phyloP scores from a whole-genome alignment of 2,113 vertebrate genomes.

The Dermatemys mawii region DNA sequence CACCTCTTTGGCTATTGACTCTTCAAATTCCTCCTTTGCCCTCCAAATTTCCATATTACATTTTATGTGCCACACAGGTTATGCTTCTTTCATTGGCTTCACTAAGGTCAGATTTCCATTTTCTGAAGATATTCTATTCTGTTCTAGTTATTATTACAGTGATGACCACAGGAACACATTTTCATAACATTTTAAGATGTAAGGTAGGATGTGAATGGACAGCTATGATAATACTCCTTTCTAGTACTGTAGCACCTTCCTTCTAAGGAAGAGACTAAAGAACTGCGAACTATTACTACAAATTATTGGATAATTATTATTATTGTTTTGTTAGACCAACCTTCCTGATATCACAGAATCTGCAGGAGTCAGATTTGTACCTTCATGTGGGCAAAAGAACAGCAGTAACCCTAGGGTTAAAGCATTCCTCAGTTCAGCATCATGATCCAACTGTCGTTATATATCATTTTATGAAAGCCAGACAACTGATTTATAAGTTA shows the following conservation, averaged over 20 bases:
- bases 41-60: constrained; percentile 47
- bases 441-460: background rate
- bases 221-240: background rate
- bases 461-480: constrained; percentile 53
- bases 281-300: background rate
- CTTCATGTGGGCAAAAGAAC: background rate
- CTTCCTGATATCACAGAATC: constrained; percentile 5
- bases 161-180: constrained; percentile 42
- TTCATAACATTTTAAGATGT: background rate
- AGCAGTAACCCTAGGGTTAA: constrained; percentile 49
- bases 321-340: background rate
- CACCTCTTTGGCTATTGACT: background rate
- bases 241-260: background rate
- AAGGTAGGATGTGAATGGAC: background rate
- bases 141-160: background rate
- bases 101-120: background rate
- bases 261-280: background rate
- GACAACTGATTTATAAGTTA: constrained; percentile 75
- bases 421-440: constrained; percentile 29
- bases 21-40: constrained; percentile 36
- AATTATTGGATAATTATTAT: background rate
- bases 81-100: constrained; percentile 8
- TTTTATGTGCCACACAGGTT: constrained; percentile 49
- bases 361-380: constrained; percentile 43
- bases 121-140: constrained; percentile 6